These are phyloP conservation scores for Dolichopus griseipennis DNA, from an alignment of 2,888 invertebrate species.

Conservation along the genomic window DNA sequence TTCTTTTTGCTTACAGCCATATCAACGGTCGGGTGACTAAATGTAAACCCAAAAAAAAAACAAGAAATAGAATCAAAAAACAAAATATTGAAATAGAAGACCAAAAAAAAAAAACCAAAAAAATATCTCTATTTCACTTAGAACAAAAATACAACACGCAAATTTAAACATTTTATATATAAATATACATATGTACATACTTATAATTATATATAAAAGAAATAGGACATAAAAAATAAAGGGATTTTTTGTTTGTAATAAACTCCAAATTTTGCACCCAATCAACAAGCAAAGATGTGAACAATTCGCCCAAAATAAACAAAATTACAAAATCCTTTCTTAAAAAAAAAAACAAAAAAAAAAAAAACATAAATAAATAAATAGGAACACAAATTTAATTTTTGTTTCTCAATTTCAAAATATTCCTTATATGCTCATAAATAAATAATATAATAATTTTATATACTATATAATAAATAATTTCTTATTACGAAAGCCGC, in stretches of 20 bases:
- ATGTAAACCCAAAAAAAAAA: conserved; percentile 25
- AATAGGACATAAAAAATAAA: too few relatives aligned
- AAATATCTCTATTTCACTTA: not conserved
- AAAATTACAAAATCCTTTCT: not conserved
- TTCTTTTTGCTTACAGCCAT: conserved; percentile 37
- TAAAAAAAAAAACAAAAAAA: not conserved
- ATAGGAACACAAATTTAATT: too few relatives aligned
- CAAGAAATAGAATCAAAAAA: conserved; percentile 19
- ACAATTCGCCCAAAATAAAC: not conserved
- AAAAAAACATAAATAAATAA: too few relatives aligned
- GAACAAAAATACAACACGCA: not conserved
- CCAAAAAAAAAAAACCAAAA: conserved; percentile 13
- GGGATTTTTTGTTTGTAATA: not conserved
- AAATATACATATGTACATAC: too few relatives aligned
- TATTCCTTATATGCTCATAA: too few relatives aligned
- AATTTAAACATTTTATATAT: not conserved
- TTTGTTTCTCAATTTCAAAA: too few relatives aligned
- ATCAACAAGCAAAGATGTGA: not conserved
- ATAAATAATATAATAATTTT: too few relatives aligned
- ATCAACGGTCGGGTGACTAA: conserved; percentile 46
- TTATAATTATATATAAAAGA: too few relatives aligned
- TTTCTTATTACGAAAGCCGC: too few relatives aligned
- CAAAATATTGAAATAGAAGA: not conserved
- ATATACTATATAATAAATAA: too few relatives aligned
- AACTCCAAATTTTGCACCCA: not conserved